Evolutionary conservation across 2,888 invertebrate genomes (phyloP), one percentile per base, ranked within the genome.

Genomic region (Athalia cordata): DNA sequence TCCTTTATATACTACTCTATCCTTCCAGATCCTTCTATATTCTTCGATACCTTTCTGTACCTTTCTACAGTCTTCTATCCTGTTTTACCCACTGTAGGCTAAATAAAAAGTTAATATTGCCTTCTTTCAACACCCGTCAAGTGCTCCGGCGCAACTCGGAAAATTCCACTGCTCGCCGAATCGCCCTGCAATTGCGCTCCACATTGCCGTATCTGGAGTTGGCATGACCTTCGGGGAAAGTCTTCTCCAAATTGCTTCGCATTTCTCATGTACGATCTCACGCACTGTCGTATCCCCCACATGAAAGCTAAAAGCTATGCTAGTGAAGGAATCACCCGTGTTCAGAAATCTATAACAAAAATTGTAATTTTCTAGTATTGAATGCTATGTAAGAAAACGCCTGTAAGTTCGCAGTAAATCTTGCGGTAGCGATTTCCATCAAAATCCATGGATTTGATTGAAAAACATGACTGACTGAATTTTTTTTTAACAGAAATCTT

Each of bases 161-260:
- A 59, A 59, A 59, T 59, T 59, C 59, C 59, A 59, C n/a, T 59
- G n/a, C n/a, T 59, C 59, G 1, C 15, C 59, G 7, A 59, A 59
- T 15, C 15, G 15, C 13, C n/a, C 4, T 13, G 59, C 59, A 15
- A 59, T 59, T n/a, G 5, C 15, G 0, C 13, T 5, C 59, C 15
- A 59, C 8, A 15, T 15, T 15, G 5, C 59, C n/a, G n/a, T n/a
- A 59, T 59, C 59, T 15, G 59, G 5, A 59, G 59, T 13, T 59
- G 59, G 59, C 13, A 59, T n/a, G 0, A 59, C 13, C n/a, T 59
- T 59, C 5, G 13, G 59, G 4, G 59, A 59, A 5, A 59, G 7
- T 6, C n/a, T 13, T 15, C 7, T 59, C 15, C 59, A 59, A 15
- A 59, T 15, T 59, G 13, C 3, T 13, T 59, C 59, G 15, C 59